phyloP scores from a whole-genome alignment of 2,797 vertebrate species.

The Rhinophrynus dorsalis region DNA sequence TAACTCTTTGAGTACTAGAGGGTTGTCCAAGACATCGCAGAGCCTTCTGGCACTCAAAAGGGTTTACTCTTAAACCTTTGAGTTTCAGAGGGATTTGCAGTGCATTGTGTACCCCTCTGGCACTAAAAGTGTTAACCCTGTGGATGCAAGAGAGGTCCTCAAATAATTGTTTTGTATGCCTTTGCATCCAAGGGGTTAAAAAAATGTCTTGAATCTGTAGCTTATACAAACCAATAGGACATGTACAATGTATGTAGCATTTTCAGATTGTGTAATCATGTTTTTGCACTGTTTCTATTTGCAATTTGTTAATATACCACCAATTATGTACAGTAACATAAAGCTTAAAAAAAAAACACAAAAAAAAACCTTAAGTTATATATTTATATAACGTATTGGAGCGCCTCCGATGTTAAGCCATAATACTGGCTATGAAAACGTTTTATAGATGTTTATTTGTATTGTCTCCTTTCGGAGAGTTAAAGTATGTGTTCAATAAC shows the following conservation, averaged over 20 bases:
- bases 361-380: conserved; percentile 46
- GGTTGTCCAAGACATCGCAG: too few relatives aligned
- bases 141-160: too few relatives aligned
- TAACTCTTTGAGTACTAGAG: too few relatives aligned
- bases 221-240: conserved; percentile 29
- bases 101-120: too few relatives aligned
- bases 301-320: conserved; percentile 30
- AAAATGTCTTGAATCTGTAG: too few relatives aligned
- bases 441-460: conserved; percentile 36
- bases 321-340: conserved; percentile 48
- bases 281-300: conserved; percentile 44
- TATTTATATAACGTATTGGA: conserved; percentile 50
- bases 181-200: too few relatives aligned
- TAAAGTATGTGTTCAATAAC: conserved; percentile 37
- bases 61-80: too few relatives aligned
- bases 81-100: too few relatives aligned
- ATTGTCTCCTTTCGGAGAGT: conserved; percentile 44
- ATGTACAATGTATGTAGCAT: conserved; percentile 44
- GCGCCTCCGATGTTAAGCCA: conserved; percentile 43
- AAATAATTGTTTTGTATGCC: too few relatives aligned
- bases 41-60: too few relatives aligned
- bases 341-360: conserved; percentile 15
- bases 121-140: too few relatives aligned
- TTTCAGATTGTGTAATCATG: conserved; percentile 32
- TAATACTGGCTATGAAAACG: conserved; percentile 39